These are phyloP conservation scores for Picus viridis DNA, from an alignment of 2,797 vertebrate genomes.

Conservation along the genomic window DNA sequence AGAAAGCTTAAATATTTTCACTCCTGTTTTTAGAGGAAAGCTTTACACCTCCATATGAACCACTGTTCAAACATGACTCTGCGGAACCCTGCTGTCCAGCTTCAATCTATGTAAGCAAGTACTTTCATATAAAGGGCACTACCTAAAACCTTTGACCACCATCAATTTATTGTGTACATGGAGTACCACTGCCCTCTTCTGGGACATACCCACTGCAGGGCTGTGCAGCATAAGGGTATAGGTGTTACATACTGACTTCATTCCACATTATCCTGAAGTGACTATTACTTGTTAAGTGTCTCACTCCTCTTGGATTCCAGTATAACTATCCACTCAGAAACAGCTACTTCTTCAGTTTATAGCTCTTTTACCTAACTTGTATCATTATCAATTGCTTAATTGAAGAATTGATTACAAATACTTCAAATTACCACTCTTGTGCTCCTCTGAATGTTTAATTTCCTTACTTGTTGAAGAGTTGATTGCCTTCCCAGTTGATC, in stretches of 20 bases:
- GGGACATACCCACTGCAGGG: background rate
- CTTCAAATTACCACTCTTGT: background rate
- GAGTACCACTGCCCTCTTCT: constrained; percentile 60
- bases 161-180: background rate
- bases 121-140: fast-evolving
- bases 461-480: background rate
- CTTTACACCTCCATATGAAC: background rate
- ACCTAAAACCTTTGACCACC: background rate
- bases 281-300: background rate
- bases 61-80: fast-evolving
- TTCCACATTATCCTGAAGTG: background rate
- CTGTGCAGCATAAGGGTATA: fast-evolving
- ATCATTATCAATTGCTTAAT: constrained; percentile 7
- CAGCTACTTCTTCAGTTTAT: background rate
- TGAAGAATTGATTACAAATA: background rate
- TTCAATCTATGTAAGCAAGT: background rate
- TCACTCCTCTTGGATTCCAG: background rate
- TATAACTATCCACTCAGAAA: background rate
- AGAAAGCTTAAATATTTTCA: background rate
- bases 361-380: background rate
- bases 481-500: background rate
- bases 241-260: background rate
- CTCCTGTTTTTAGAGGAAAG: background rate
- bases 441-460: constrained; percentile 10
- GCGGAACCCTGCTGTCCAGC: fast-evolving